Conservation (phyloP, 2,888 invertebrate genomes). For the Isoperla grammatica region DNA sequence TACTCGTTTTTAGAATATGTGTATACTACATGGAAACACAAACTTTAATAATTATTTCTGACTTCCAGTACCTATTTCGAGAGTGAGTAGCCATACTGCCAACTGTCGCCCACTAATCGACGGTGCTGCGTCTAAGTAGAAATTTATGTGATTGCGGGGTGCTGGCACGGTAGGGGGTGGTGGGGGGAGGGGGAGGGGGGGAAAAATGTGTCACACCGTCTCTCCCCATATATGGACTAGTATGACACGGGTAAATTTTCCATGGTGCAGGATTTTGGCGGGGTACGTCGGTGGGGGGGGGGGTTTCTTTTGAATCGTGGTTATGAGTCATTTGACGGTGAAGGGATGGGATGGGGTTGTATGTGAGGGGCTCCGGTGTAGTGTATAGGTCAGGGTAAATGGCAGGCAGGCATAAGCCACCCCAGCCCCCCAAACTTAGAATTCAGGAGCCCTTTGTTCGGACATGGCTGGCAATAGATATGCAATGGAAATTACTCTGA, state of each 20-base stretch:
- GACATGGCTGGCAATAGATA: no score
- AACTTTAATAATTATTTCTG: neutral
- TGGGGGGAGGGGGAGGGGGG: no score
- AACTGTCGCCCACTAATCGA: no score
- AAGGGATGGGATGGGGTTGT: conserved; percentile 1
- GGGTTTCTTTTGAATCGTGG: conserved; percentile 14
- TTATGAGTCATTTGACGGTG: conserved; percentile 14
- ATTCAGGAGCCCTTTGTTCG: no score
- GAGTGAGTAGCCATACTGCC: no score
- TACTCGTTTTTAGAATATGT: no score
- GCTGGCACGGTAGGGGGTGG: no score
- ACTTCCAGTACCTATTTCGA: neutral
- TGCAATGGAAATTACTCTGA: no score
- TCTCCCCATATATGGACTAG: neutral
- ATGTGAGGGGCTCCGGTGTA: neutral
- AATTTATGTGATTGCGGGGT: no score
- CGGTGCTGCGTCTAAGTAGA: no score
- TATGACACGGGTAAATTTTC: conserved; percentile 9
- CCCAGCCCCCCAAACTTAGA: neutral
- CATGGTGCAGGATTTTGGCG: neutral
- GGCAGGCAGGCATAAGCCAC: neutral
- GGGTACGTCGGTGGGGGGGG: neutral
- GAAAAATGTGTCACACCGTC: no score
- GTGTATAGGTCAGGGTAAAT: conserved; percentile 7
- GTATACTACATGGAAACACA: neutral